Conservation (phyloP, 2,797 vertebrate genomes). For the Pangasius djambal region DNA sequence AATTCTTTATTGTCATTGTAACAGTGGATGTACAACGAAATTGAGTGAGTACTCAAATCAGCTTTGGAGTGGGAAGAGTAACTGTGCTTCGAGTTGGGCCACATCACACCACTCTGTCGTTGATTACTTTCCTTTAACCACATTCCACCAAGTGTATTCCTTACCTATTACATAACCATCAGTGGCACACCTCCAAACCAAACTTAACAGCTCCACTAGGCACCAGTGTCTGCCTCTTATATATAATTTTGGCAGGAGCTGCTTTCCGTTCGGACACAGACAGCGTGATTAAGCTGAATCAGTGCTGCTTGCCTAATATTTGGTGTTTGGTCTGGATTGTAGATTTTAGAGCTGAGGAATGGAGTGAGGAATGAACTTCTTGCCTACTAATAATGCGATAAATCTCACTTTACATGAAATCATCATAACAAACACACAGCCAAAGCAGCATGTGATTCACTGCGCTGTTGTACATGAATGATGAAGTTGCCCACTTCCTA, state of each 20-base stretch:
- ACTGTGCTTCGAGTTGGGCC: not conserved
- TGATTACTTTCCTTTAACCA: not conserved
- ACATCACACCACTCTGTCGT: not conserved
- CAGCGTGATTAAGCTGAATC: not conserved
- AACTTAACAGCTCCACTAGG: not conserved
- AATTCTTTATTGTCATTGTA: too few species aligned
- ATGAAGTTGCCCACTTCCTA: constrained; percentile 5
- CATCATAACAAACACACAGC: constrained; percentile 26
- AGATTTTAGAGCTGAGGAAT: not conserved
- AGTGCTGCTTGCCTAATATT: not conserved
- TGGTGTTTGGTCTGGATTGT: not conserved
- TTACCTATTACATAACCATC: not conserved
- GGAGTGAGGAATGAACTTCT: not conserved
- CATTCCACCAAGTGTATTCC: not conserved
- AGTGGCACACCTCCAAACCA: not conserved
- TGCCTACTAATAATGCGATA: not conserved
- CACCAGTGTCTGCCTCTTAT: not conserved
- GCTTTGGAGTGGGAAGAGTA: not conserved
- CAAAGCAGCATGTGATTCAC: not conserved
- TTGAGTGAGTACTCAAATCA: too few species aligned
- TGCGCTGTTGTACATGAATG: not conserved
- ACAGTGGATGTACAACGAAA: too few species aligned
- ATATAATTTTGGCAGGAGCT: not conserved
- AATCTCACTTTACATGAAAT: not conserved
- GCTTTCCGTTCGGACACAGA: not conserved